A percentile compares a stretch with the other conserved stretches of the same genome.
These are phyloP conservation scores for Charadrius vociferus DNA, from an alignment of 2,113 vertebrate genomes.

Conservation along the genomic window DNA sequence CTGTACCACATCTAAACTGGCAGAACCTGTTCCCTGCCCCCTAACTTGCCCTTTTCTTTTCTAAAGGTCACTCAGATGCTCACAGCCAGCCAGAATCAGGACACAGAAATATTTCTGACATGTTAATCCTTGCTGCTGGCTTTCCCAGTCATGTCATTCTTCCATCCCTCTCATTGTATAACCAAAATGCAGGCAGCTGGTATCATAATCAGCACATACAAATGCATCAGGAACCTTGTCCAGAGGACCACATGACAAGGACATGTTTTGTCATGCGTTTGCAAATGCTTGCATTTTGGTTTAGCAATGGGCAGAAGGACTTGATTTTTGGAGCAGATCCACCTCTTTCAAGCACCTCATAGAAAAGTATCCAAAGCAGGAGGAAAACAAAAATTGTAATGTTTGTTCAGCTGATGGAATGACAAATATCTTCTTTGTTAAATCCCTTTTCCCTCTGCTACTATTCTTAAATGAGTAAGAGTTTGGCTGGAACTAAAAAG, in stretches of 20 bases:
- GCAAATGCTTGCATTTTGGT: neutral
- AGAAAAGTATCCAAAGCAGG: neutral
- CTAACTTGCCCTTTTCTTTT: neutral
- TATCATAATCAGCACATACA: neutral
- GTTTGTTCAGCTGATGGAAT: neutral
- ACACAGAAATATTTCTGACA: neutral
- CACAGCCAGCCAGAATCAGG: neutral
- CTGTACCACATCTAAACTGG: neutral
- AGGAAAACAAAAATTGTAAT: neutral
- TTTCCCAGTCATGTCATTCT: neutral
- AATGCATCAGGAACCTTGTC: neutral
- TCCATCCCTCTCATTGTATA: neutral
- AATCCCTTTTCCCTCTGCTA: neutral
- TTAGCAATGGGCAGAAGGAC: neutral
- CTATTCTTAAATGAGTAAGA: neutral
- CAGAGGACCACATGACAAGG: neutral
- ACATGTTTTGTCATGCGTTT: neutral
- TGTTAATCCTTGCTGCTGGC: neutral
- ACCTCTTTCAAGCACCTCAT: neutral
- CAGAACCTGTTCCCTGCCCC: neutral
- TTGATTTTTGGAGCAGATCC: neutral
- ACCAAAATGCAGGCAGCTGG: neutral
- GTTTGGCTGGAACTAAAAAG: neutral
- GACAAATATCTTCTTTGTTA: neutral
- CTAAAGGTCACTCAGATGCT: neutral